These are phyloP conservation scores for Platygyra sinensis DNA, from an alignment of 64 coral and sea anemone genomes.

Conservation along the genomic window DNA sequence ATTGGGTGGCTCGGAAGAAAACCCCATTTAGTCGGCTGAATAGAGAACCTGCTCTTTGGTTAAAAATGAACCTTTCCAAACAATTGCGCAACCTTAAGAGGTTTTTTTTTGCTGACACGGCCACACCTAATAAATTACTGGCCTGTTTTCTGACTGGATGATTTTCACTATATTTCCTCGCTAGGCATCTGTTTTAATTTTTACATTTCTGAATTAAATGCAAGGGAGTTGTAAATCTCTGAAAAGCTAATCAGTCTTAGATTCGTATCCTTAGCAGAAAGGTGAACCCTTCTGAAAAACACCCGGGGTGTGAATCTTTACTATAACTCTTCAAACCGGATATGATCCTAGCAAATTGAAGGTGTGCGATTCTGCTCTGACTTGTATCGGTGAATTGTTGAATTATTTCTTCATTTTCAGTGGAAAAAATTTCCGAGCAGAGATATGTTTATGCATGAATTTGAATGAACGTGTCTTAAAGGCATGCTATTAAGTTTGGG, in stretches of 20 bases:
- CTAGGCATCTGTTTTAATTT: background rate
- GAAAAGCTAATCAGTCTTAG: background rate
- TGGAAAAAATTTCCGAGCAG: background rate
- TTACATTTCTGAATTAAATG: background rate
- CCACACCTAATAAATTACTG: constrained; percentile 13
- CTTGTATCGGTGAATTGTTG: background rate
- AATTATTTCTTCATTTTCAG: background rate
- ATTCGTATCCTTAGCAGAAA: background rate
- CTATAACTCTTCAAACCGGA: background rate
- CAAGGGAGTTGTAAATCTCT: background rate
- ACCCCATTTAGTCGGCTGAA: background rate
- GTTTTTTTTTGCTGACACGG: background rate
- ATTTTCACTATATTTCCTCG: background rate
- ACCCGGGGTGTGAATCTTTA: background rate
- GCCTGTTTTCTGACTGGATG: background rate
- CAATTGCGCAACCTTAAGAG: background rate
- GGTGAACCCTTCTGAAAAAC: background rate
- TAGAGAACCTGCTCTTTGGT: background rate
- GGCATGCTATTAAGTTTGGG: background rate
- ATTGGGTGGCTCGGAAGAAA: background rate
- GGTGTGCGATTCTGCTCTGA: background rate
- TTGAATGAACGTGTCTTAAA: background rate
- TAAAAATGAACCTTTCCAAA: background rate
- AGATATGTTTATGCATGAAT: background rate
- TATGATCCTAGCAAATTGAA: background rate